phyloP scores from a whole-genome alignment of 2,888 invertebrate species.

The Antitype chi region DNA sequence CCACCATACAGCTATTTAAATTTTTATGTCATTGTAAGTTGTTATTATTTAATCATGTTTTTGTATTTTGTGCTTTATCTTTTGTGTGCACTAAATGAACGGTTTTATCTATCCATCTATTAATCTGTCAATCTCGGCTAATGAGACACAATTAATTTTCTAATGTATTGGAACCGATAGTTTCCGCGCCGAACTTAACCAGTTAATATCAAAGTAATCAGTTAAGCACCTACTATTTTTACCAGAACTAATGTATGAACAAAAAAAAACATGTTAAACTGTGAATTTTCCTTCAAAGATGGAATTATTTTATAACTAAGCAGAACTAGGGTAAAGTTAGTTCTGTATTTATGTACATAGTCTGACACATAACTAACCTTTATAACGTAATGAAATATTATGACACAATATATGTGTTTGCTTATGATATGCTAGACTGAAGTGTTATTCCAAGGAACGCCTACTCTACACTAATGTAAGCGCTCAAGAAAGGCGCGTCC shows the following conservation, averaged over 20 bases:
- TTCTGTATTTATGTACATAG: background rate
- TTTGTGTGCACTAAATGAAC: too few species aligned
- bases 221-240: too few species aligned
- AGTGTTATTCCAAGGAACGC: constrained; percentile 33
- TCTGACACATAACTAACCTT: background rate
- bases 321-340: background rate
- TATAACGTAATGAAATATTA: background rate
- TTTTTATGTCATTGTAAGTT: too few species aligned
- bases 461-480: constrained; percentile 39
- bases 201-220: too few species aligned
- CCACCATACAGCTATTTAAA: too few species aligned
- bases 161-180: too few species aligned
- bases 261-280: background rate
- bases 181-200: too few species aligned
- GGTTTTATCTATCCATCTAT: too few species aligned
- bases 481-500: constrained; percentile 47
- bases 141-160: too few species aligned
- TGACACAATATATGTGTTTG: background rate
- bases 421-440: background rate
- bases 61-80: too few species aligned
- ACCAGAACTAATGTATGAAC: background rate
- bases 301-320: background rate
- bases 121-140: too few species aligned
- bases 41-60: too few species aligned
- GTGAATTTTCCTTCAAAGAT: background rate